Percentiles rank a stretch among this genome's conserved stretches.
phyloP scores from a whole-genome alignment of 2,888 invertebrate genomes.

The Lasioglossum morio region DNA sequence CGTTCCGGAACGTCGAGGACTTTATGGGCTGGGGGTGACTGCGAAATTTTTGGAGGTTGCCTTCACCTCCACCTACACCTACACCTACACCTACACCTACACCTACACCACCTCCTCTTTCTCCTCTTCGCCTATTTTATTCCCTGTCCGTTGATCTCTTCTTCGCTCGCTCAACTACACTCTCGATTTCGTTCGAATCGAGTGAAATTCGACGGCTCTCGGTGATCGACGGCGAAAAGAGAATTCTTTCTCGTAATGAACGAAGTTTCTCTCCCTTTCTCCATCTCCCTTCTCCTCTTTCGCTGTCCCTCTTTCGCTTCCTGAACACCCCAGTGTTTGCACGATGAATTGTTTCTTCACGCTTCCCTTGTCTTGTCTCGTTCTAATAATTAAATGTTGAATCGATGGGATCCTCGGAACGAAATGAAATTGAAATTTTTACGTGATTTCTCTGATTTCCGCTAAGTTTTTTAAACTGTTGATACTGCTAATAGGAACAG shows the following conservation, averaged over 20 bases:
- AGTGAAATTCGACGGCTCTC: not conserved
- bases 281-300: not conserved
- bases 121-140: not conserved
- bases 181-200: constrained; percentile 15
- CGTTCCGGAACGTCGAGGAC: constrained; percentile 60
- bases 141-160: not conserved
- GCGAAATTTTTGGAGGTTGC: constrained; percentile 61
- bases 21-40: constrained; percentile 59
- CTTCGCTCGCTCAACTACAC: not conserved
- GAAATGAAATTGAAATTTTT: not conserved
- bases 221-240: constrained; percentile 11
- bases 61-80: not conserved
- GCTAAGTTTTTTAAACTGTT: not conserved
- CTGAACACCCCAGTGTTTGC: not conserved
- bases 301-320: not conserved
- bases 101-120: not conserved
- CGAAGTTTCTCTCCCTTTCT: not conserved
- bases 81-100: not conserved
- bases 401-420: not conserved
- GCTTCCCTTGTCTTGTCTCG: not conserved
- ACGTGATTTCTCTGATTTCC: not conserved
- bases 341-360: not conserved
- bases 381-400: not conserved
- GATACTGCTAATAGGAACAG: not conserved
- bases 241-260: constrained; percentile 9